Conservation (phyloP, 2,888 invertebrate species). For the Oxycera nigricornis region DNA sequence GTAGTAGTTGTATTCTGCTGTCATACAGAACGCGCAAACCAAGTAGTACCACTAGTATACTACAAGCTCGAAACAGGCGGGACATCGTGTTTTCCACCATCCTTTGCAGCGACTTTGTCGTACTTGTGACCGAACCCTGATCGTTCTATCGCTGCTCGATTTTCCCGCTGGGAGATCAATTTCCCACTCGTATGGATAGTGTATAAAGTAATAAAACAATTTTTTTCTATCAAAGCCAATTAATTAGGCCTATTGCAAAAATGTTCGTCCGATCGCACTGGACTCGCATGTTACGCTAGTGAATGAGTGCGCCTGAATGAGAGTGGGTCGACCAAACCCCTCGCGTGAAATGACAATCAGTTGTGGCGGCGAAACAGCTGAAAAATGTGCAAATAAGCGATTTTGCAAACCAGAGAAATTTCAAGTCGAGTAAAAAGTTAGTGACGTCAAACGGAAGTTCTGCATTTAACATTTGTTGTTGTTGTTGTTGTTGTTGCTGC, state of each 20-base stretch:
- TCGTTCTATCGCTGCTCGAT: background rate
- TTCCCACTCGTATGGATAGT: background rate
- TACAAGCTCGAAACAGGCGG: constrained; percentile 34
- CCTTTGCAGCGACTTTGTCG: background rate
- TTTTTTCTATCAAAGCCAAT: background rate
- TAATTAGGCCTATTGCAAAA: background rate
- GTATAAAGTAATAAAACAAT: background rate
- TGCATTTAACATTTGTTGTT: constrained; percentile 7
- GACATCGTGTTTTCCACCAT: constrained; percentile 14
- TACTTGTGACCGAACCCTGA: background rate
- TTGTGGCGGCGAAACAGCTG: constrained; percentile 31
- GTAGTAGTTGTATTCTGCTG: constrained; percentile 56
- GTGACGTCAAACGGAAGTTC: constrained; percentile 30
- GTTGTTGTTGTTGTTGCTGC: too few species aligned
- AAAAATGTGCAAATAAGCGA: constrained; percentile 19
- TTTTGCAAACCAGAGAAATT: background rate
- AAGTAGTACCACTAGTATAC: constrained; percentile 39
- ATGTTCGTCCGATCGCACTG: background rate
- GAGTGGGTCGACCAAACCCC: constrained; percentile 29
- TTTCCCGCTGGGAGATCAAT: constrained; percentile 25
- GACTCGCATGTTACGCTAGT: background rate
- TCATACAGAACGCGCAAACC: constrained; percentile 49
- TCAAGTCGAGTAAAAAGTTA: background rate
- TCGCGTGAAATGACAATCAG: constrained; percentile 19
- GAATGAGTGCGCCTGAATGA: constrained; percentile 20